phyloP scores from a whole-genome alignment of 2,888 invertebrate genomes.

The Galerucella calmariensis region DNA sequence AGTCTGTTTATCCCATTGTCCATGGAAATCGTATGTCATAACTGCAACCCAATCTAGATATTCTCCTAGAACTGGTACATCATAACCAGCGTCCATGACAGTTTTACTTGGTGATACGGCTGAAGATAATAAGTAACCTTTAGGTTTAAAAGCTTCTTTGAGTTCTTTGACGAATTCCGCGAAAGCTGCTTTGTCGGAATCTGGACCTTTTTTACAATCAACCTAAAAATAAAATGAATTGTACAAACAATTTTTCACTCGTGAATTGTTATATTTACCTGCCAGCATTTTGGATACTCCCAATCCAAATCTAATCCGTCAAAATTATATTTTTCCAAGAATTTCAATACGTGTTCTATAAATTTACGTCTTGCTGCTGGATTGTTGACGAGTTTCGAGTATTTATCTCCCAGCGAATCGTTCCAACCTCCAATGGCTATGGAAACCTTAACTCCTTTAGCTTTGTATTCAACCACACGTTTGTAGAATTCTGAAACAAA shows the following conservation, averaged over 20 bases:
- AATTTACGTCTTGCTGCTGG: conserved; percentile 79
- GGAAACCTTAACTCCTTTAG: conserved; percentile 84
- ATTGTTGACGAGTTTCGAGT: conserved; percentile 84
- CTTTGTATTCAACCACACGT: conserved; percentile 81
- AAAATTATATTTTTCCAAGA: conserved; percentile 83
- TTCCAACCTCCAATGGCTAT: conserved; percentile 96
- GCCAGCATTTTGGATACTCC: conserved; percentile 94
- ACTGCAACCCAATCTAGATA: conserved; percentile 91
- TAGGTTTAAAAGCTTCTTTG: conserved; percentile 66
- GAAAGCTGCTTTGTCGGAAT: conserved; percentile 85
- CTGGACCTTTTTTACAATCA: conserved; percentile 85
- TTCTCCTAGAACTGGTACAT: conserved; percentile 79
- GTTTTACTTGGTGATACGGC: conserved; percentile 90
- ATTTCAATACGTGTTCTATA: conserved; percentile 78
- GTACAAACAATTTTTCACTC: not conserved
- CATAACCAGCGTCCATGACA: conserved; percentile 86
- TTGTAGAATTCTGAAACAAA: conserved; percentile 80
- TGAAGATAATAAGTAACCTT: conserved; percentile 76
- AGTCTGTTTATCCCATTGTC: conserved; percentile 92
- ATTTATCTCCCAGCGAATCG: conserved; percentile 90
- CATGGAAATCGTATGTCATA: conserved; percentile 93
- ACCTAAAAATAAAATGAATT: conserved; percentile 67
- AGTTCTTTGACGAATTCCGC: conserved; percentile 80
- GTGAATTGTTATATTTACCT: conserved; percentile 66
- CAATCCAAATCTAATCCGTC: conserved; percentile 96